Evolutionary conservation across 1,140 invertebrate genomes (phyloP).

Genomic region (Psilanteris sp.): DNA sequence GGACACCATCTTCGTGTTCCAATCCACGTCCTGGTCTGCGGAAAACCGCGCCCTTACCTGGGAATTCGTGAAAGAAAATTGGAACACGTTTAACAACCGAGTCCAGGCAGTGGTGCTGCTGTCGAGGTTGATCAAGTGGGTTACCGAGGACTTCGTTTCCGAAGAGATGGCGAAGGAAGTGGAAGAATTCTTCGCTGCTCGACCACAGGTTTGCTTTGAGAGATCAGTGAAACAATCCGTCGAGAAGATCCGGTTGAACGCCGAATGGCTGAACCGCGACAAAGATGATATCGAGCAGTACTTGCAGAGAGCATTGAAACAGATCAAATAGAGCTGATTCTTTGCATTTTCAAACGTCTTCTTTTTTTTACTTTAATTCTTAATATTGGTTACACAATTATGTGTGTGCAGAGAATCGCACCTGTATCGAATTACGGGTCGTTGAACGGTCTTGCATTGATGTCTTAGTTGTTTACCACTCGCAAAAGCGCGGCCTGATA

Average conservation of each 20-base stretch:
- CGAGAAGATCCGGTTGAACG: constrained; percentile 84
- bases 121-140: constrained; percentile 80
- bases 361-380: no score
- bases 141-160: constrained; percentile 82
- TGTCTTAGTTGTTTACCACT: no score
- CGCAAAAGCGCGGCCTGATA: no score
- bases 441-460: no score
- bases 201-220: no score
- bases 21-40: constrained; percentile 2
- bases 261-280: constrained; percentile 82
- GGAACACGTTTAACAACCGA: constrained; percentile 76
- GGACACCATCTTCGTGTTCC: constrained; percentile 89
- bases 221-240: constrained; percentile 66
- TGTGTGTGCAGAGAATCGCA: no score
- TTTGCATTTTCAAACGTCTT: background rate
- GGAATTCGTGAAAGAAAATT: constrained; percentile 83
- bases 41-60: constrained; percentile 70
- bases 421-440: no score
- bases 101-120: constrained; percentile 68
- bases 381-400: no score
- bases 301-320: no score
- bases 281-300: constrained; percentile 65
- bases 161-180: constrained; percentile 82
- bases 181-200: constrained; percentile 82
- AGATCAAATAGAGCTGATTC: no score